Evolutionary conservation across 2,888 invertebrate species (phyloP).

Genomic region (Strigamia transsilvanica): DNA sequence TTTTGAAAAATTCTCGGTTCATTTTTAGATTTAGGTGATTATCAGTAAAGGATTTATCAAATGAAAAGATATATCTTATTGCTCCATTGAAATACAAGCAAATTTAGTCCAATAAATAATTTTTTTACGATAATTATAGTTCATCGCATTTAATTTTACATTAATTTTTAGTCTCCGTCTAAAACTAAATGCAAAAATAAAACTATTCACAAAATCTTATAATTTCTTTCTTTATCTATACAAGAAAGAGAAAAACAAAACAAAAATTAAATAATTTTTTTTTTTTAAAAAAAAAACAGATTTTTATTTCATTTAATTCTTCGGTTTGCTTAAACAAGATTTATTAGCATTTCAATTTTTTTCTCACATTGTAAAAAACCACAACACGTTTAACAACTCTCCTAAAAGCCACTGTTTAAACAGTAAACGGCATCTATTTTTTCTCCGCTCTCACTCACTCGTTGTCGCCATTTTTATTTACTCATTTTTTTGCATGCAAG

Average conservation of each 20-base stretch:
- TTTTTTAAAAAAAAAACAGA: neutral
- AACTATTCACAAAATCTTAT: neutral
- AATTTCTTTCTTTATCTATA: no score
- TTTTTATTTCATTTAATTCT: neutral
- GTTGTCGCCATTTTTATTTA: neutral
- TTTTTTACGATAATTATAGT: neutral
- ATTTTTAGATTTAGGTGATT: neutral
- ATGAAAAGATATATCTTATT: neutral
- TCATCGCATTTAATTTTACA: no score
- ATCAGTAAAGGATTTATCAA: neutral
- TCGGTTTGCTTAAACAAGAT: constrained; percentile 6
- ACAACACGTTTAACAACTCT: constrained; percentile 16
- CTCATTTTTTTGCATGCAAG: neutral
- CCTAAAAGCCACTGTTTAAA: constrained; percentile 5
- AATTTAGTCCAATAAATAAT: neutral
- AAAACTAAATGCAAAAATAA: neutral
- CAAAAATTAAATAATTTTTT: neutral
- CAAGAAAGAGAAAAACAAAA: no score
- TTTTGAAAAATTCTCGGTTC: no score
- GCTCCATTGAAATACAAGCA: neutral
- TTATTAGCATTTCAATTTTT: constrained; percentile 19
- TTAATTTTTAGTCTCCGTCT: no score
- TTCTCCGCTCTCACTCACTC: neutral
- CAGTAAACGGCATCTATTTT: neutral
- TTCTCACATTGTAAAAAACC: neutral